These are phyloP conservation scores for Hippocampus comes DNA, from an alignment of 2,113 vertebrate genomes.

Conservation along the genomic window DNA sequence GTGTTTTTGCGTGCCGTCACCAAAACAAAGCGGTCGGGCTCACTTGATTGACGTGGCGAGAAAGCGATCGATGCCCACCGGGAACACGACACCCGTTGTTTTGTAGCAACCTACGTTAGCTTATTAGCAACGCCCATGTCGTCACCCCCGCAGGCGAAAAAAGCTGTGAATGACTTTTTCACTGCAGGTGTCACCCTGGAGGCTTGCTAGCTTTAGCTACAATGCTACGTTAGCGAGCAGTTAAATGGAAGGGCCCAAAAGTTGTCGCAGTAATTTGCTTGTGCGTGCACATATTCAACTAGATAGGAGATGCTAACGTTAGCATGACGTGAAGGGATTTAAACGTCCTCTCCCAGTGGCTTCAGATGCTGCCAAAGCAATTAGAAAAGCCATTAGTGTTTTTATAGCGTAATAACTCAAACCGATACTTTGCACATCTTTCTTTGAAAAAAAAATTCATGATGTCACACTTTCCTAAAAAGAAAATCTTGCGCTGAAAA, in stretches of 20 bases:
- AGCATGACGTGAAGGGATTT: background rate
- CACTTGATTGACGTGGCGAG: background rate
- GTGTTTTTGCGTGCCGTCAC: background rate
- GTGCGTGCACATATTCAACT: background rate
- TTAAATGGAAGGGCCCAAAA: background rate
- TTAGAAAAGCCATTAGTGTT: background rate
- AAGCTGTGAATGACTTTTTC: background rate
- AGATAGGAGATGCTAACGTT: background rate
- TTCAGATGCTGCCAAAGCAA: background rate
- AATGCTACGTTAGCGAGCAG: background rate
- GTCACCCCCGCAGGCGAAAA: background rate
- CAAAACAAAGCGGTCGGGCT: background rate
- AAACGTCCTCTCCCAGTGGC: background rate
- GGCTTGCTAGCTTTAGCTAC: background rate
- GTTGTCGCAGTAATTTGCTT: too few relatives aligned
- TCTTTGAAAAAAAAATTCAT: too few relatives aligned
- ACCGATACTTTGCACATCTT: too few relatives aligned
- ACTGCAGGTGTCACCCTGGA: background rate
- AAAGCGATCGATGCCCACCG: background rate
- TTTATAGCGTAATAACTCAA: background rate
- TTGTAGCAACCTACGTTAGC: conserved; percentile 27
- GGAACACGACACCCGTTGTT: background rate
- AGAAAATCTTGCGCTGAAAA: too few relatives aligned
- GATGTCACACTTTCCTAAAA: too few relatives aligned
- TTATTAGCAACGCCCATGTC: conserved; percentile 11